Base-by-base conservation (phyloP, 2,797 vertebrate species). In the Antrozous pallidus region DNA sequence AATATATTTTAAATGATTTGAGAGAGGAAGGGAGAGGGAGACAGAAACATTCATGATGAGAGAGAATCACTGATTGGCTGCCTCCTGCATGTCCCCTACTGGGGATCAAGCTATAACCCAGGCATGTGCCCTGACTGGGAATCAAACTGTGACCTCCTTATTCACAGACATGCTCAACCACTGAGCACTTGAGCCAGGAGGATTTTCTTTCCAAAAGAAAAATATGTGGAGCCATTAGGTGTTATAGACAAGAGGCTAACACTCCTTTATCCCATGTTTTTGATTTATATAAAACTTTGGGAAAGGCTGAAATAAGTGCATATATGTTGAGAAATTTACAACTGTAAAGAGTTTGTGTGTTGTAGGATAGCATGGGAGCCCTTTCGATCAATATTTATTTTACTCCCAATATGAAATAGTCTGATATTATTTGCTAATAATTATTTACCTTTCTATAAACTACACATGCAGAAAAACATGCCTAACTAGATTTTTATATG, bases 391-490 rank as follows among this genome's bases (percentile, higher is more conserved):
- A 38, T 82, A 45, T 85, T 40, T 79, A 45, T 47, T 79, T 86
- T n/a, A 18, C 49, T 73, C 13, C 13, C 78, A 58, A 42, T 51
- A 24, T 89, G 84, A 94, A 94, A 42, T 77, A 58, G 14, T 88
- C 38, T 86, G 47, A 79, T 74, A 11, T 9, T 51, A 40, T 90
- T 3, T 67, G 45, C 13, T 94, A 38, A 70, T 81, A 70, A 94
- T 95, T 94, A 87, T 84, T 93, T 90, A 58, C 24, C 28, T 91
- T 83, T 16, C 0, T 77, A 40, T 71, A 92, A 93, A 71, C 45
- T 54, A 45, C 31, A 63, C 7, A 6, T 89, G 24, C 69, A 45
- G 22, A 61, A 94, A 94, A 71, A 22, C 5, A 70, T 36, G 13
- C 22, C 79, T 73, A 95, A 38, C 79, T 73, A 94, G 31, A 6